Evolutionary conservation across 2,113 vertebrate species (phyloP).

Genomic region (Siniperca knerii): DNA sequence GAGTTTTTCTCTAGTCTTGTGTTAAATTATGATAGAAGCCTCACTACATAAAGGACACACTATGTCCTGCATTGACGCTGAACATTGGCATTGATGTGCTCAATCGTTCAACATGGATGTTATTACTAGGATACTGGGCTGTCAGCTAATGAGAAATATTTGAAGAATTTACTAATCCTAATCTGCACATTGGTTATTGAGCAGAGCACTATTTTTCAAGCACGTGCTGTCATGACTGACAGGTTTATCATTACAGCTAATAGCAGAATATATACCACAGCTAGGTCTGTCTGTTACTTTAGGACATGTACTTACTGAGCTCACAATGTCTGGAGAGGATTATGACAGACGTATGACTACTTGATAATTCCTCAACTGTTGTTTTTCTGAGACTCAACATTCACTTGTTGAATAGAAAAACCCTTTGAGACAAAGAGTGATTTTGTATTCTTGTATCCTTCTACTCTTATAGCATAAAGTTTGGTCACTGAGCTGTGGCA

Average conservation of each 20-base stretch:
- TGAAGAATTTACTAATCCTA: not conserved
- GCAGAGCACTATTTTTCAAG: not conserved
- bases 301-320: not conserved
- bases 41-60: not conserved
- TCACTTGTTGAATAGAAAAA: slow-evolving; percentile 1
- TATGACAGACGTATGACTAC: not conserved
- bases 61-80: not conserved
- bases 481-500: slow-evolving; percentile 93
- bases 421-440: slow-evolving; percentile 36
- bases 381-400: slow-evolving; percentile 7
- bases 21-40: no score
- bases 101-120: not conserved
- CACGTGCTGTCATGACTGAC: no score
- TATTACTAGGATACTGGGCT: not conserved
- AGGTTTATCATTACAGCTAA: not conserved
- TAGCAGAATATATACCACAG: not conserved
- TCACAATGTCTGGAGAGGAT: not conserved
- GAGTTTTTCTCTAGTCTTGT: no score
- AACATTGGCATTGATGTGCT: not conserved
- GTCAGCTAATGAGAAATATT: not conserved
- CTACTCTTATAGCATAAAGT: slow-evolving; percentile 87
- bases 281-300: not conserved
- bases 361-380: not conserved
- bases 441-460: slow-evolving; percentile 81
- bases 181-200: not conserved